phyloP scores from a whole-genome alignment of 2,113 vertebrate genomes.

The Agelaius phoeniceus region DNA sequence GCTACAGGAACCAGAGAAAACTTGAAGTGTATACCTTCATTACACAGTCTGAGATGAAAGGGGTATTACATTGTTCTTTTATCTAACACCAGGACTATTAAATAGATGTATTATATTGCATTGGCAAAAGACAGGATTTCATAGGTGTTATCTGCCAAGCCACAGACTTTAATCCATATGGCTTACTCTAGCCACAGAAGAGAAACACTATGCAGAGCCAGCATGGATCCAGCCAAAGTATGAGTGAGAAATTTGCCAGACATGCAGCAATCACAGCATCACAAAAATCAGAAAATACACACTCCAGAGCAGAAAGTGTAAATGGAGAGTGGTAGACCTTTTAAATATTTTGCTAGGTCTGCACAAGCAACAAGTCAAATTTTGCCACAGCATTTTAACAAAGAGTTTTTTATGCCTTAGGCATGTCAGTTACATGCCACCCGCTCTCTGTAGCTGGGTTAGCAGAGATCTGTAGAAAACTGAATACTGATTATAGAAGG shows the following conservation, averaged over 20 bases:
- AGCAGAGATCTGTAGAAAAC: background rate
- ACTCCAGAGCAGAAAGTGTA: background rate
- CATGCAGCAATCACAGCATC: background rate
- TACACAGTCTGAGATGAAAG: background rate
- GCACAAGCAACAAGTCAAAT: background rate
- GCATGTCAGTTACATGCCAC: background rate
- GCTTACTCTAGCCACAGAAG: background rate
- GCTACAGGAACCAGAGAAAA: background rate
- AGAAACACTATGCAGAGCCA: background rate
- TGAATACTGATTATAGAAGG: background rate
- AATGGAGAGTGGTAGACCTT: background rate
- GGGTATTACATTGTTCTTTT: background rate
- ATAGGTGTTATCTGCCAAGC: background rate
- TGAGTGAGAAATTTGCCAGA: background rate
- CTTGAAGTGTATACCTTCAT: background rate
- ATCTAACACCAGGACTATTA: background rate
- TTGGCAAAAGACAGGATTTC: background rate
- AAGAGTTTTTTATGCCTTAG: background rate
- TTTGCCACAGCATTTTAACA: background rate
- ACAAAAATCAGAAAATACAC: background rate
- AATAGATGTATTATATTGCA: background rate
- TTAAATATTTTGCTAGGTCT: background rate
- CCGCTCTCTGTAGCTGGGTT: background rate
- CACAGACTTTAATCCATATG: background rate
- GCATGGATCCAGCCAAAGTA: background rate